These are phyloP conservation scores for Paguma larvata DNA, from an alignment of 2,797 vertebrate species.

Conservation along the genomic window DNA sequence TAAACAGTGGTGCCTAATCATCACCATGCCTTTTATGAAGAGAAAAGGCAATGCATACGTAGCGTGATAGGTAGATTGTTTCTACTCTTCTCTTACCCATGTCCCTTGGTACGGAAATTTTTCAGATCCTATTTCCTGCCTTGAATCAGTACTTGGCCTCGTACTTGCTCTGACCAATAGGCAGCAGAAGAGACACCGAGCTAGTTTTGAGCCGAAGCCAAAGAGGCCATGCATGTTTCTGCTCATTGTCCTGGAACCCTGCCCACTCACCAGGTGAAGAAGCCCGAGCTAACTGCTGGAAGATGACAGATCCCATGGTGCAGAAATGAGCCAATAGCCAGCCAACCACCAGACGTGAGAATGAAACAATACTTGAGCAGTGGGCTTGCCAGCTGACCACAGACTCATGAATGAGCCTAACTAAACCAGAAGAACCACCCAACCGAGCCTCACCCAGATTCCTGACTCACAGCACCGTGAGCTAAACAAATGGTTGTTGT, in stretches of 20 bases:
- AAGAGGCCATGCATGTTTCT: neutral
- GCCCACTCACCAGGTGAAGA: neutral
- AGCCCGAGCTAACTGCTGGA: neutral
- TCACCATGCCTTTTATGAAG: neutral
- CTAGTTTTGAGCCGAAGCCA: neutral
- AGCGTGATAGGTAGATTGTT: neutral
- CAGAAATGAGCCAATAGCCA: neutral
- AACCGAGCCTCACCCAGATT: neutral
- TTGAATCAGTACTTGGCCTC: neutral
- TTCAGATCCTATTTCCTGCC: neutral
- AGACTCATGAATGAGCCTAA: neutral
- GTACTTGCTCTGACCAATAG: neutral
- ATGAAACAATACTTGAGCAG: neutral
- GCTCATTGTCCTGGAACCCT: neutral
- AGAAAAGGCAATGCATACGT: neutral
- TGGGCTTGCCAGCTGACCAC: neutral
- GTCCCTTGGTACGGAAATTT: neutral
- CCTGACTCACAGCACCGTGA: neutral
- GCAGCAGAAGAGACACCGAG: neutral
- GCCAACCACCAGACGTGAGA: neutral
- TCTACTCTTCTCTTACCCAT: neutral
- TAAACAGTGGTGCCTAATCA: neutral
- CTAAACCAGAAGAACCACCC: neutral
- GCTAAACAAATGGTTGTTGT: neutral
- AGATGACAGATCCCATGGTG: neutral